phyloP scores from a whole-genome alignment of 2,888 invertebrate species.

The Ypsolopha sequella region DNA sequence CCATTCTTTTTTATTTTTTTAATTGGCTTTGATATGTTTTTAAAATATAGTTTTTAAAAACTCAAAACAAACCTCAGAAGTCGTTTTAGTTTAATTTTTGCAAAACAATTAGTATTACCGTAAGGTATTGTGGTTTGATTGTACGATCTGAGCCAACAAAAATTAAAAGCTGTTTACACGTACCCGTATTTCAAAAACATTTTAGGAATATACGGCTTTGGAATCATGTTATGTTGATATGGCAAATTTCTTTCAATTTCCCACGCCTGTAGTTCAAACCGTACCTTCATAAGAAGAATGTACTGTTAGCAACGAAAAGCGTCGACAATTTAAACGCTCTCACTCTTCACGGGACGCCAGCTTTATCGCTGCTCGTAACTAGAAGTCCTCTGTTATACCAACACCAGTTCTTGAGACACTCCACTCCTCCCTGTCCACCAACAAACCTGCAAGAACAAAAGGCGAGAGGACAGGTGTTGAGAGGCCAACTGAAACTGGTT shows the following conservation, averaged over 20 bases:
- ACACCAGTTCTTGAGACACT: constrained; percentile 31
- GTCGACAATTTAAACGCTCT: constrained; percentile 64
- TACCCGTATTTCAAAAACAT: no score
- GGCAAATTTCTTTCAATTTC: constrained; percentile 6
- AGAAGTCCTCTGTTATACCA: constrained; percentile 33
- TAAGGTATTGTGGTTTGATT: no score
- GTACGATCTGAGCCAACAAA: no score
- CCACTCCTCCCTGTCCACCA: constrained; percentile 16
- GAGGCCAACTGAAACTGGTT: constrained; percentile 28
- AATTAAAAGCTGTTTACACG: no score
- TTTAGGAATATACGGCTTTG: no score
- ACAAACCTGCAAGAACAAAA: constrained; percentile 12
- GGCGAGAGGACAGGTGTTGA: constrained; percentile 9
- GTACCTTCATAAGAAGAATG: constrained; percentile 48
- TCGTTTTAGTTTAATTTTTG: no score
- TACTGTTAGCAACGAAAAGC: constrained; percentile 52
- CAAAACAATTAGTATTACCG: no score
- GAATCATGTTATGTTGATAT: neutral
- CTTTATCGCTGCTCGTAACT: constrained; percentile 64
- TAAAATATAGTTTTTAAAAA: no score
- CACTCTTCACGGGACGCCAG: constrained; percentile 57
- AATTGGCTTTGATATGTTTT: no score
- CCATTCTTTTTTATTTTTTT: no score
- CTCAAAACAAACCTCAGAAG: no score
- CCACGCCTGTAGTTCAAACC: constrained; percentile 25